Base-by-base conservation (phyloP, 2,797 vertebrate species). In the Coreius guichenoti region DNA sequence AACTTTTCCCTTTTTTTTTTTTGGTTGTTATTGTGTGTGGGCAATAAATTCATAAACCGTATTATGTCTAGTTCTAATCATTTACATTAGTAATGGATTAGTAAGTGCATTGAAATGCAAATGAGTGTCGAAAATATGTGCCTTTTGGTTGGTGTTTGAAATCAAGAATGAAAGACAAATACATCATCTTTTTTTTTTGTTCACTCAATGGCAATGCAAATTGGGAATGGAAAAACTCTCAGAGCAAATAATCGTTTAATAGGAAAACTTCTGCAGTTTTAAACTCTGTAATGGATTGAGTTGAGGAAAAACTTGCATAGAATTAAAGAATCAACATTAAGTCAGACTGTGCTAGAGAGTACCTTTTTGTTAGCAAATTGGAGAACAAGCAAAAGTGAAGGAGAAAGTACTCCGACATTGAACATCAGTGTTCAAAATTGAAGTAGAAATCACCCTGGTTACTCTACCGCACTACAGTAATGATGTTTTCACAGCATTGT, bases 1-100 rank as follows among this genome's bases (percentile, higher is more conserved):
- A 19, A 56, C 5, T 1, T 72, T 56, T 12, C 5, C 8, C 3
- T 12, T 65, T 63, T 51, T 65, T 63, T 51, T 63, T 31, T 45
- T 45, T 14, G 16, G 36, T 9, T 74, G 54, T 63, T 31, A 21
- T 45, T 83, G 43, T 83, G 29, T 63, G 61, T 33, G 36, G 33
- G 21, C 14, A 17, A 75, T 36, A 58, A 8, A 58, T 56, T 72
- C 5, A 23, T 39, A 80, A 54, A 36, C 11, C 9, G 21, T 61
- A 45, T 45, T 45, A 31, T 56, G 11, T 74, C 17, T 51, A 36
- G 17, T 9, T 43, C 36, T 19, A 14, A 29, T 45, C 39, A 29
- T 72, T 82, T 73, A 26, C 39, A 47, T 82, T 47, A 73, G 36
- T 61, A 73, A n/a, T 73, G 26, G 47, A 70, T 39, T 81, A n/a